phyloP scores from a whole-genome alignment of 2,113 vertebrate species.

The sheep (Ovis aries) region ARS-UI_Ramb_v3.0 NC_056074.1:2084001-2084500 shows the following conservation, averaged over 20 bases:
- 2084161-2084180: background rate
- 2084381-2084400: slow-evolving; percentile 60
- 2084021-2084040: background rate
- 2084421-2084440: slow-evolving; percentile 64
- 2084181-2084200: background rate
- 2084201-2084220: background rate
- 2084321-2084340: slow-evolving; percentile 66
- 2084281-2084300: slow-evolving; percentile 59
- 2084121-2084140: background rate
- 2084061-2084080: background rate
- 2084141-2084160: background rate
- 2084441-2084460: slow-evolving; percentile 33
- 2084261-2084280: slow-evolving; percentile 42
- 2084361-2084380: slow-evolving; percentile 62
- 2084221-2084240: background rate
- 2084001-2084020: background rate
- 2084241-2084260: background rate
- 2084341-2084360: slow-evolving; percentile 72
- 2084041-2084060: background rate
- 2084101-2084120: background rate
- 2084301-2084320: slow-evolving; percentile 56
- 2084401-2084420: slow-evolving; percentile 68
- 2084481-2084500: slow-evolving; percentile 58
- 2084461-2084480: slow-evolving; percentile 50
- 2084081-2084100: background rate